Percentiles rank a stretch among this genome's conserved stretches.
Evolutionary conservation across 2,888 invertebrate species (phyloP).

Genomic region (Xanthia icteritia): DNA sequence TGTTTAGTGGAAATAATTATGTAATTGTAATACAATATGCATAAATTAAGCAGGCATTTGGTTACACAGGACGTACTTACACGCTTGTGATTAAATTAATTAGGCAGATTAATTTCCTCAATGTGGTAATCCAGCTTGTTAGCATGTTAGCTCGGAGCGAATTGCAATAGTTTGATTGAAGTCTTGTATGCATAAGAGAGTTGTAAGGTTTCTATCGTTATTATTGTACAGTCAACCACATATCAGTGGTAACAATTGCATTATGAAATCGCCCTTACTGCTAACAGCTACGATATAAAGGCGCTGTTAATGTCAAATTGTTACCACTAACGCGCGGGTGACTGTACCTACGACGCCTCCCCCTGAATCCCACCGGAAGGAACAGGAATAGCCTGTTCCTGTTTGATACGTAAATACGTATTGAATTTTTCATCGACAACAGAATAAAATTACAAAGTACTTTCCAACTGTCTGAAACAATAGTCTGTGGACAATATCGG

Average conservation of each 20-base stretch:
- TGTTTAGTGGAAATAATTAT: not conserved
- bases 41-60: not conserved
- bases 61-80: not conserved
- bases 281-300: not conserved
- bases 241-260: not conserved
- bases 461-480: conserved; percentile 29
- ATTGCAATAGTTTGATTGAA: not conserved
- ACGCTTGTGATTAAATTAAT: not conserved
- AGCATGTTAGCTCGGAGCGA: not conserved
- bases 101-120: not conserved
- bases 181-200: not conserved
- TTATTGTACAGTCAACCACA: not conserved
- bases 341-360: not conserved
- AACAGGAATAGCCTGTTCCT: no score
- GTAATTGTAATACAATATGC: not conserved
- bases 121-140: conserved; percentile 15
- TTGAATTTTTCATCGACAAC: not conserved
- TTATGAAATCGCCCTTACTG: not conserved
- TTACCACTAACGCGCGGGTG: not conserved
- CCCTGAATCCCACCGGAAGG: no score
- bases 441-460: not conserved
- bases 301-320: not conserved
- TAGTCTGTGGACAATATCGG: conserved; percentile 26
- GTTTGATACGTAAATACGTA: not conserved
- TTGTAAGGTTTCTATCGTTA: not conserved